Evolutionary conservation across 2,888 invertebrate species (phyloP), one percentile per base, ranked within the genome.

Genomic region (Caenorhabditis sp.): DNA sequence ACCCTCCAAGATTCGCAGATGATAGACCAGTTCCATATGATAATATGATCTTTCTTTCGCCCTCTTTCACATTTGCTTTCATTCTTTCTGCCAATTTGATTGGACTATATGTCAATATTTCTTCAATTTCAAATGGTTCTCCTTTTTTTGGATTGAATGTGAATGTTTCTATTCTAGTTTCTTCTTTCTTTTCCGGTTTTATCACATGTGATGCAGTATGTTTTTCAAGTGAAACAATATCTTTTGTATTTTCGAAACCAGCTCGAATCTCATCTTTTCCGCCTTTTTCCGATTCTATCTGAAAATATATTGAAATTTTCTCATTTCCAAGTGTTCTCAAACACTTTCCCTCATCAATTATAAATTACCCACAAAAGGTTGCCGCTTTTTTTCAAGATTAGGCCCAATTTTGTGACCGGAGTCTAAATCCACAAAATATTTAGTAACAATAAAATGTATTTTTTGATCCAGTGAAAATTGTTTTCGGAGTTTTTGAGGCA

Each of bases 1-100:
- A 86, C 51, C 86, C 85, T 27, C 76, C 74, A 19, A 85, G 72
- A 62, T 83, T 81, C 17, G 62, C 77, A 10, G 68, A 55, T 17
- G 70, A 69, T 61, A 79, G 79, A 10, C 79, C 83, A 0, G 83
- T 77, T 55, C 82, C 78, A 64, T 73, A 74, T 1, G 81, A 76
- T 19, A 83, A 62, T 19, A 83, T 77, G 17, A 83, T 23, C 51
- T 69, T 50, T 53, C 69, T 75, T 61, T 74, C 54, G 0, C 75
- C 75, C 60, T 43, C 14, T 54, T 62, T 62, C 2, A 76, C 76
- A 50, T 71, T 69, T 21, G 62, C 67, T 55, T 27, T 67, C 69
- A 78, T 65, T 57, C 78, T 26, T 49, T 78, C 76, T n/a, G 59
- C 67, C 26, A 81, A 55, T 27, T 66, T 69, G 17, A 78, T 77